Evolutionary conservation across 2,113 vertebrate genomes (phyloP).

Genomic region (Laticauda laticaudata): DNA sequence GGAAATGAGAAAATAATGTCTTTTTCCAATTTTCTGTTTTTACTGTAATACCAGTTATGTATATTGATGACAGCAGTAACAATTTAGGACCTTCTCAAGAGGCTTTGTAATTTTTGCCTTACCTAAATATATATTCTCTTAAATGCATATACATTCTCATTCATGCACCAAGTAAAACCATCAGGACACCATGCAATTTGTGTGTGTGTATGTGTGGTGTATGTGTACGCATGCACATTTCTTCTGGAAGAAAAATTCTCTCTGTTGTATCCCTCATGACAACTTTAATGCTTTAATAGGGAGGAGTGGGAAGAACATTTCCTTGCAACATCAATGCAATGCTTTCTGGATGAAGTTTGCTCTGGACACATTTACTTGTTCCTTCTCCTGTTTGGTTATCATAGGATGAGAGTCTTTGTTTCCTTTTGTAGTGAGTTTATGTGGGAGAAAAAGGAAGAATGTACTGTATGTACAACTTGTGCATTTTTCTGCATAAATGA

Average conservation of each 20-base stretch:
- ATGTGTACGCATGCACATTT: fast-evolving
- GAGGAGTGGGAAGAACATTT: neutral
- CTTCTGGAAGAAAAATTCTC: neutral
- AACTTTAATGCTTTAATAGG: neutral
- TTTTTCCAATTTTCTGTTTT: neutral
- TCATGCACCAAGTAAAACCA: neutral
- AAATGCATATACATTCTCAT: neutral
- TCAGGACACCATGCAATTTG: neutral
- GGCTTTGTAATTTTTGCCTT: neutral
- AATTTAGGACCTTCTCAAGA: neutral
- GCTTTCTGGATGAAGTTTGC: neutral
- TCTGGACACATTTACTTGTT: neutral
- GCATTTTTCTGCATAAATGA: neutral
- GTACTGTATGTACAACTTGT: neutral
- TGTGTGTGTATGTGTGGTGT: fast-evolving
- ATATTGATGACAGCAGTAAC: neutral
- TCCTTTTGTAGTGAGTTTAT: neutral
- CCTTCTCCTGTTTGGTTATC: neutral
- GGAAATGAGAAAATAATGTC: neutral
- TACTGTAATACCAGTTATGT: neutral
- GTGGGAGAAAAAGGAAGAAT: neutral
- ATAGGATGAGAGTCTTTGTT: neutral
- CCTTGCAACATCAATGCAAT: neutral
- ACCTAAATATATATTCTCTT: neutral
- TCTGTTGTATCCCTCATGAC: neutral